Conservation (phyloP, 2,888 invertebrate genomes). For the Chloroclystis v-ata region DNA sequence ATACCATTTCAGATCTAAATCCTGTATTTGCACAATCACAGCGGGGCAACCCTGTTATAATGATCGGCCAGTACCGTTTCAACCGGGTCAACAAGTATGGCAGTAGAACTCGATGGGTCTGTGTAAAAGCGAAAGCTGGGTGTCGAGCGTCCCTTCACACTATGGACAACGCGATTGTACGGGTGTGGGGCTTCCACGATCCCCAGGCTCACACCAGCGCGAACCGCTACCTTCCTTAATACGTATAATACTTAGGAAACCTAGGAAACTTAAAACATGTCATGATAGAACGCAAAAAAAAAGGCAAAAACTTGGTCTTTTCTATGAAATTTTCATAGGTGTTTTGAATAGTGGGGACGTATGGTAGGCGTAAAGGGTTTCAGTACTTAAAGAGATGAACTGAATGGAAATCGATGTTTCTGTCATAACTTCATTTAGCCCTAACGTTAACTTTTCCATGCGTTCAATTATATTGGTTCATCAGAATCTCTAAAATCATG, state of each 20-base stretch:
- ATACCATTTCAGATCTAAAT: conserved; percentile 54
- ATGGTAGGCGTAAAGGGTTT: no score
- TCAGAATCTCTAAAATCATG: conserved; percentile 37
- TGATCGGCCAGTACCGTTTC: conserved; percentile 72
- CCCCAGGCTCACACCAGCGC: conserved; percentile 67
- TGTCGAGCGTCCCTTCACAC: conserved; percentile 70
- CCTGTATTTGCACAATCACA: conserved; percentile 70
- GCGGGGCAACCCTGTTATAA: conserved; percentile 70
- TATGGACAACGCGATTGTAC: conserved; percentile 68
- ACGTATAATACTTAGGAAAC: background rate
- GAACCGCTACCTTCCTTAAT: conserved; percentile 52
- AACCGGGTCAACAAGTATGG: conserved; percentile 71
- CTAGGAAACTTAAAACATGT: no score
- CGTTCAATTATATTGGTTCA: conserved; percentile 2
- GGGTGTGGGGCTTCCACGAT: conserved; percentile 71
- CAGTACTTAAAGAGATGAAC: no score
- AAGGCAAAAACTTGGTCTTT: background rate
- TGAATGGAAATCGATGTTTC: no score
- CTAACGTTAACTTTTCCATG: no score
- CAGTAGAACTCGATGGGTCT: conserved; percentile 66
- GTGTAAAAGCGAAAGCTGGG: conserved; percentile 70
- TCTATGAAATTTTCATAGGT: no score
- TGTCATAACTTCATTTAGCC: no score
- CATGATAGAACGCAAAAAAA: no score
- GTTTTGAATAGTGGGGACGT: no score